These are phyloP conservation scores for Adelognathus sp. DNA, from an alignment of 2,888 invertebrate genomes.

Conservation along the genomic window DNA sequence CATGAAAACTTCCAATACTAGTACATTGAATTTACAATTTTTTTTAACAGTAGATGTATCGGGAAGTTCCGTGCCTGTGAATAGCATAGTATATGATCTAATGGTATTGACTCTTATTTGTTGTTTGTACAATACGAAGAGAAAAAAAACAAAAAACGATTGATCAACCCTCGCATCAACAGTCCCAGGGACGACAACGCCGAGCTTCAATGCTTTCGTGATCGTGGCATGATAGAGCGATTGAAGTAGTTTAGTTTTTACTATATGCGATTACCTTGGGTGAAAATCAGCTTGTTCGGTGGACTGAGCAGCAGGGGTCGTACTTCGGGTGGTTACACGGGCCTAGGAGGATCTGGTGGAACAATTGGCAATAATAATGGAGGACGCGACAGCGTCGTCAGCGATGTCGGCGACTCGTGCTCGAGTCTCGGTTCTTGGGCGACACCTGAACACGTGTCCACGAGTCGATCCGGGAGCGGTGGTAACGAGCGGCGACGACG, in stretches of 20 bases:
- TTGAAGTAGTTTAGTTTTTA: slow-evolving; percentile 66
- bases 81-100: no score
- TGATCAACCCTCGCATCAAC: background rate
- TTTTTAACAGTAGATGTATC: no score
- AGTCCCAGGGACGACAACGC: slow-evolving; percentile 3
- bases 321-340: slow-evolving; percentile 65
- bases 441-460: slow-evolving; percentile 76
- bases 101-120: no score
- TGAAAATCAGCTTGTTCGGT: slow-evolving; percentile 79
- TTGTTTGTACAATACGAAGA: background rate
- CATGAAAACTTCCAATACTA: no score
- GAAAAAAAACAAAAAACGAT: background rate
- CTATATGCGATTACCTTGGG: slow-evolving; percentile 67
- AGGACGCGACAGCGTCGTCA: slow-evolving; percentile 77
- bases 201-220: slow-evolving; percentile 15
- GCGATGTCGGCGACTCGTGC: slow-evolving; percentile 77
- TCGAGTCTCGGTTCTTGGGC: slow-evolving; percentile 78
- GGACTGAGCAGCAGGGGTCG: slow-evolving; percentile 77
- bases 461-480: slow-evolving; percentile 66
- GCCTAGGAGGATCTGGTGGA: slow-evolving; percentile 53
- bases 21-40: no score
- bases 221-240: slow-evolving; percentile 29
- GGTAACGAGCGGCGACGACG: slow-evolving; percentile 87
- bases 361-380: slow-evolving; percentile 64
- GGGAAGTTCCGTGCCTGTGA: no score